Evolutionary conservation across 2,797 vertebrate species (phyloP), one percentile per base, ranked within the genome.

Genomic region (Acipenser oxyrinchus): DNA sequence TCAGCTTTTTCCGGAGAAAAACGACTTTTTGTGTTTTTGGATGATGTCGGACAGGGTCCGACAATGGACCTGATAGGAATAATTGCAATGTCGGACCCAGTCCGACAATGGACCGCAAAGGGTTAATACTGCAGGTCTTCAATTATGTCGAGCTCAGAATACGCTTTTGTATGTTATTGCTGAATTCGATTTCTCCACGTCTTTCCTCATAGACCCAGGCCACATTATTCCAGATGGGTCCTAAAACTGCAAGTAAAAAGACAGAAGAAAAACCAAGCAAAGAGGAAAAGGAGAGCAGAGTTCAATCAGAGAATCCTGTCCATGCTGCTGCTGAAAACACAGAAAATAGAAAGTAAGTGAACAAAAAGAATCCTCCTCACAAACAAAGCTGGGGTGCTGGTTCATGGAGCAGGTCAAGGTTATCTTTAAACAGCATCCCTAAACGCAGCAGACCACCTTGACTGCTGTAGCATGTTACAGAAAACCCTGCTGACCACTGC

Each of bases 161-260:
- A 37, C 37, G 37, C 5, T 37, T 37, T 37, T 37, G 37, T 18
- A 37, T 37, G 37, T 37, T 37, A 37, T 37, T 37, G 37, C 37
- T 37, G 37, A 37, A 37, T 5, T 37, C 5, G 37, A 37, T 37
- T 37, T 37, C 37, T 37, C 37, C 37, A 37, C 6, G 48, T 18
- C 49, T 12, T 6, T 37, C 48, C 15, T 59, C 2, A 37, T 72
- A 93, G 90, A 86, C 87, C 55, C 90, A 91, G 83, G 79, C 85
- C 66, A 93, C 94, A 18, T 88, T 95, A 82, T 93, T 98, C 75
- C 91, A 92, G 77, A 86, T 89, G 82, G 84, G 74, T 3, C 15
- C 79, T 8, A 91, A 88, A 75, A 12, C 77, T 1, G 70, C 64
- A 52, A 76, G 69, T 67, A 92, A 86, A 79, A 86, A 75, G 67